Evolutionary conservation across 92 coral and sea anemone genomes (phyloP).

Genomic region (Nematostella vectensis): DNA sequence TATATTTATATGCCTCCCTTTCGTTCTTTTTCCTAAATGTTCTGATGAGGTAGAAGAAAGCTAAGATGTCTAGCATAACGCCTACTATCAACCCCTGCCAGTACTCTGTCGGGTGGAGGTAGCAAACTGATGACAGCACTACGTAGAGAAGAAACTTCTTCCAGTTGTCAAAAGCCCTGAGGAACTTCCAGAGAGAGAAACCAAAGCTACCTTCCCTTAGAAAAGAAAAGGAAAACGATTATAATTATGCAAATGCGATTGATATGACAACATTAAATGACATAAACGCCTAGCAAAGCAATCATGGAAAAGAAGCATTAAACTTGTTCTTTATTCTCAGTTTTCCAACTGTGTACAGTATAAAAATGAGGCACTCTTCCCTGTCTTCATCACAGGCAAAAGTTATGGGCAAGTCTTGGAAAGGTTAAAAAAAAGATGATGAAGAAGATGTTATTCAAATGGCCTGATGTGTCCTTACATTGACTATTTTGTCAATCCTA

Average conservation of each 20-base stretch:
- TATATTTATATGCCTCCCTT: slow-evolving; percentile 63
- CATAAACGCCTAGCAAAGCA: neutral
- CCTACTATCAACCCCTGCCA: slow-evolving; percentile 75
- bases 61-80: slow-evolving; percentile 61
- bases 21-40: slow-evolving; percentile 64
- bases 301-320: neutral
- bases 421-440: no score
- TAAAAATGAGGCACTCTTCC: no score
- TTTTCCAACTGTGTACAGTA: no score
- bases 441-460: no score
- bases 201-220: slow-evolving; percentile 64
- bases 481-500: no score
- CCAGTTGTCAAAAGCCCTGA: slow-evolving; percentile 85
- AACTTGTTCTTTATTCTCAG: no score
- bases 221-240: neutral
- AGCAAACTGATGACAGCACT: slow-evolving; percentile 62
- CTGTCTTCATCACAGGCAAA: no score
- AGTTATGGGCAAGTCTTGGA: no score
- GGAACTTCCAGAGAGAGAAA: slow-evolving; percentile 62
- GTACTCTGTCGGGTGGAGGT: slow-evolving; percentile 59
- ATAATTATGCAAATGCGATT: neutral
- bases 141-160: slow-evolving; percentile 74
- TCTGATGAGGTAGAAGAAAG: slow-evolving; percentile 57
- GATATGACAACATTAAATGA: neutral
- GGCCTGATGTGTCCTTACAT: no score